Evolutionary conservation across 2,888 invertebrate species (phyloP).

Genomic region (Agriopis marginaria): DNA sequence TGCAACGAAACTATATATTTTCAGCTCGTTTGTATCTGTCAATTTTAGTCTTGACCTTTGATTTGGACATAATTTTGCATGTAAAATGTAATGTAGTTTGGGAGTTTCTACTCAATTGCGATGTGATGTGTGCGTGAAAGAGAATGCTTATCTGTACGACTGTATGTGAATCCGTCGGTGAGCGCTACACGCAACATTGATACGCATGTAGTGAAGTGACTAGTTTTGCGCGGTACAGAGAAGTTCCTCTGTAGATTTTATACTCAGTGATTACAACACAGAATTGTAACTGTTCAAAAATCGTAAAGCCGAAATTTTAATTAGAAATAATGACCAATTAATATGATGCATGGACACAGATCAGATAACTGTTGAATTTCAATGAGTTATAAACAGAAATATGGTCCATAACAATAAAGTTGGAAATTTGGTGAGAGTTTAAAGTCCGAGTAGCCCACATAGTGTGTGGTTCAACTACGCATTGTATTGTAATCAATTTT

Average conservation of each 20-base stretch:
- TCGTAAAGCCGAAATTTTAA: slow-evolving; percentile 61
- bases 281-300: slow-evolving; percentile 50
- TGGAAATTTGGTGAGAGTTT: slow-evolving; percentile 44
- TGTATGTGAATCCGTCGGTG: too few species aligned
- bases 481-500: slow-evolving; percentile 42
- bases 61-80: too few species aligned
- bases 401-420: slow-evolving; percentile 45
- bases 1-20: too few species aligned
- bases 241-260: slow-evolving; percentile 23
- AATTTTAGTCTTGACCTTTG: too few species aligned
- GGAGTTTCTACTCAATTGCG: too few species aligned
- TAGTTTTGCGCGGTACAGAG: slow-evolving; percentile 25
- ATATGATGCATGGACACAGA: slow-evolving; percentile 62
- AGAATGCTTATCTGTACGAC: too few species aligned
- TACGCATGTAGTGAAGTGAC: neutral
- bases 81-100: too few species aligned
- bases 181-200: neutral
- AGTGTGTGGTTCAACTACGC: slow-evolving; percentile 12
- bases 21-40: too few species aligned
- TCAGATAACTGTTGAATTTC: slow-evolving; percentile 61
- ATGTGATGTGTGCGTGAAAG: too few species aligned
- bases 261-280: slow-evolving; percentile 12
- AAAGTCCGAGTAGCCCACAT: neutral
- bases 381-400: slow-evolving; percentile 53
- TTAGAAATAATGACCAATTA: slow-evolving; percentile 67